Percentiles rank a stretch among this genome's conserved stretches.
These are phyloP conservation scores for Danio tinwini DNA, from an alignment of 2,797 vertebrate genomes.

Conservation along the genomic window DNA sequence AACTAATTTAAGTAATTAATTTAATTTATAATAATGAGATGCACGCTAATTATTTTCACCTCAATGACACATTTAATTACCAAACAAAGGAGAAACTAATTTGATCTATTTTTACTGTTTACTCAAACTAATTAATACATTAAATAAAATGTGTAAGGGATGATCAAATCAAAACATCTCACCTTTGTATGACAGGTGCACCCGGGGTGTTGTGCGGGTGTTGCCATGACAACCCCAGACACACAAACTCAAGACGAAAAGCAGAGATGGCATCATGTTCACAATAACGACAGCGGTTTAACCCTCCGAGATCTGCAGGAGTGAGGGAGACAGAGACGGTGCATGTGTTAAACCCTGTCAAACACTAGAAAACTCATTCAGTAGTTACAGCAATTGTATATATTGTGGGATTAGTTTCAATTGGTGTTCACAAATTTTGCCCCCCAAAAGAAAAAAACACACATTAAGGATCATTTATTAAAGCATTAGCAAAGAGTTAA, in stretches of 20 bases:
- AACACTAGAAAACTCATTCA: constrained; percentile 21
- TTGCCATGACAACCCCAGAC: constrained; percentile 65
- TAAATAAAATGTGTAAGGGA: background rate
- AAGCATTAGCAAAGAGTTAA: too few species aligned
- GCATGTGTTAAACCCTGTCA: constrained; percentile 32
- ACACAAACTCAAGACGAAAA: constrained; percentile 64
- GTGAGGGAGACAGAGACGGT: constrained; percentile 43
- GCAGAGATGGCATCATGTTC: constrained; percentile 63
- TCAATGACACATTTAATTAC: background rate
- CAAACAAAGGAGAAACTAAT: background rate
- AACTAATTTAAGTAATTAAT: background rate
- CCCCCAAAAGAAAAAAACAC: too few species aligned
- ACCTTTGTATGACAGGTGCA: constrained; percentile 71
- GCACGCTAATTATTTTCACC: background rate
- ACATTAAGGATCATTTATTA: too few species aligned
- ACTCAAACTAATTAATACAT: background rate
- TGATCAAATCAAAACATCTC: constrained; percentile 37
- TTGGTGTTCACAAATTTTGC: too few species aligned
- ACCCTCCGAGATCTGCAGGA: constrained; percentile 65
- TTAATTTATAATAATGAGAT: constrained; percentile 27
- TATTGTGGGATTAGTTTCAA: background rate
- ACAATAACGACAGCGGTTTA: constrained; percentile 63
- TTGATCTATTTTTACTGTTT: background rate
- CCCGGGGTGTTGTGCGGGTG: constrained; percentile 65
- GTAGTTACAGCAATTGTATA: constrained; percentile 6